Evolutionary conservation across 2,888 invertebrate genomes (phyloP).

Genomic region (Nudaria mundana): DNA sequence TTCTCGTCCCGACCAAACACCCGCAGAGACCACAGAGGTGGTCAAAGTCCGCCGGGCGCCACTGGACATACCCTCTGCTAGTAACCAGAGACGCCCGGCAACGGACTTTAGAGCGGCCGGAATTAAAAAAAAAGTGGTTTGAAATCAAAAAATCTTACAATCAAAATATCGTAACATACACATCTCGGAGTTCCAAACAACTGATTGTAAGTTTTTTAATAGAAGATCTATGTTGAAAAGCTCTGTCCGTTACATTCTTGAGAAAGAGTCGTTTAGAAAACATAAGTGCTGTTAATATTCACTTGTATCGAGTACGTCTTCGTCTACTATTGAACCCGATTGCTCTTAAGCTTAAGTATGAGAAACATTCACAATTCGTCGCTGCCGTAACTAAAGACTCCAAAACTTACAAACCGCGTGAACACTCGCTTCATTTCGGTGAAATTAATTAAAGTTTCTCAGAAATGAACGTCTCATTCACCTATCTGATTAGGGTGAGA

Average conservation of each 20-base stretch:
- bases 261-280: too few relatives aligned
- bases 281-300: slow-evolving; percentile 34
- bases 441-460: slow-evolving; percentile 70
- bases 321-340: slow-evolving; percentile 45
- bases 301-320: slow-evolving; percentile 37
- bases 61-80: too few relatives aligned
- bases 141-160: slow-evolving; percentile 42
- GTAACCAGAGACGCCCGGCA: too few relatives aligned
- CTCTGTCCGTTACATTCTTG: too few relatives aligned
- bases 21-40: too few relatives aligned
- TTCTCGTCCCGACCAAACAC: too few relatives aligned
- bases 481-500: slow-evolving; percentile 55
- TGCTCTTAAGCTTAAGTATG: slow-evolving; percentile 44
- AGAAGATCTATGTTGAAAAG: slow-evolving; percentile 34
- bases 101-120: too few relatives aligned
- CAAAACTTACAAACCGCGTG: slow-evolving; percentile 55
- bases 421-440: slow-evolving; percentile 56
- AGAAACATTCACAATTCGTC: slow-evolving; percentile 51
- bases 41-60: too few relatives aligned
- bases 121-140: too few relatives aligned
- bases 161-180: slow-evolving; percentile 39
- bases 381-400: slow-evolving; percentile 52
- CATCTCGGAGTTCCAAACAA: slow-evolving; percentile 31
- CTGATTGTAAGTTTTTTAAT: slow-evolving; percentile 25
- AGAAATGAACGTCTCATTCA: slow-evolving; percentile 60